Percentiles rank a stretch among this genome's conserved stretches.
These are phyloP conservation scores for Maconellicoccus hirsutus DNA, from an alignment of 1,140 invertebrate genomes.

Conservation along the genomic window DNA sequence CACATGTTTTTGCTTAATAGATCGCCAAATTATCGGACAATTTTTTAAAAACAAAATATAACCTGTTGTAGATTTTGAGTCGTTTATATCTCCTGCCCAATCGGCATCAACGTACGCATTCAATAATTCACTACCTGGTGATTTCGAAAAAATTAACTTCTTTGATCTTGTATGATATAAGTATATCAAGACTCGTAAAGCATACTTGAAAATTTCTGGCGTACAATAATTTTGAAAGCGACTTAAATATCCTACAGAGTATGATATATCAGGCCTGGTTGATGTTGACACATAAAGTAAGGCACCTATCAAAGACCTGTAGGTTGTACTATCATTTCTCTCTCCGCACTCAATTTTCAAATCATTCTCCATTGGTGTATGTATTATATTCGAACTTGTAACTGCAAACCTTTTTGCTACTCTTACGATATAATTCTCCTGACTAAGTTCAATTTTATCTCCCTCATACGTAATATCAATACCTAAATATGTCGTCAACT, in stretches of 20 bases:
- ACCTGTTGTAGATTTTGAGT: conserved; percentile 36
- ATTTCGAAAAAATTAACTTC: neutral
- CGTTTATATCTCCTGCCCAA: conserved; percentile 33
- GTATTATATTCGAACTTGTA: neutral
- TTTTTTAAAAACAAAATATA: conserved; percentile 32
- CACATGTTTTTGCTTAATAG: conserved; percentile 29
- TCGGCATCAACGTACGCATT: conserved; percentile 35
- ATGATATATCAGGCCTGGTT: conserved; percentile 14
- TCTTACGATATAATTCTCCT: neutral
- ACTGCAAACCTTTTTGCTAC: conserved; percentile 11
- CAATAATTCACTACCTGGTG: neutral
- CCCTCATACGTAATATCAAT: conserved; percentile 11
- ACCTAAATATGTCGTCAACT: conserved; percentile 6
- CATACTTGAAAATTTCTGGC: conserved; percentile 10
- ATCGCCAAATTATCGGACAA: conserved; percentile 31
- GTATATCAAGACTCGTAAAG: conserved; percentile 9
- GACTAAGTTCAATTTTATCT: neutral
- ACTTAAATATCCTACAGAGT: neutral
- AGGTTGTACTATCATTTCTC: neutral
- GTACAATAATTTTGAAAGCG: conserved; percentile 6
- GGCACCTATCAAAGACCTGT: neutral
- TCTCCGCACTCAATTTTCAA: conserved; percentile 19
- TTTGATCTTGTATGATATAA: neutral
- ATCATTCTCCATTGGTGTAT: conserved; percentile 15
- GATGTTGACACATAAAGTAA: neutral